Conservation (phyloP, 2,113 vertebrate genomes). For the Lanius collurio region DNA sequence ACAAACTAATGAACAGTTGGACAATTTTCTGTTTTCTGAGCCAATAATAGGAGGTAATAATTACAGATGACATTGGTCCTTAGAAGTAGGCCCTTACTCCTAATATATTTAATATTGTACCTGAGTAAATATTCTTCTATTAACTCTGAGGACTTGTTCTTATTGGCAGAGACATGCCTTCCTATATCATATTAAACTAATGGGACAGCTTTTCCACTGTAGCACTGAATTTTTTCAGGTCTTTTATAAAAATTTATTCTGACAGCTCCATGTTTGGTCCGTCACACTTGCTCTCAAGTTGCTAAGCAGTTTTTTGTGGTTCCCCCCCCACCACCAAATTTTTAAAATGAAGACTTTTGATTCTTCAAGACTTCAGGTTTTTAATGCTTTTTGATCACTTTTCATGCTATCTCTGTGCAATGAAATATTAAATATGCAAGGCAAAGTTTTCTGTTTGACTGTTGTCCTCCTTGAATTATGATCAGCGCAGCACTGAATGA, state of each 20-base stretch:
- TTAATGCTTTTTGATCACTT: background rate
- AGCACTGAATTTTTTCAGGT: background rate
- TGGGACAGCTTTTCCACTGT: background rate
- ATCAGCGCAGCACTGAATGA: background rate
- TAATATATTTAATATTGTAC: background rate
- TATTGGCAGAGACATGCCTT: background rate
- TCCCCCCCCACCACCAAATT: background rate
- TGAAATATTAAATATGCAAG: background rate
- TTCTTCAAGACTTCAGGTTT: background rate
- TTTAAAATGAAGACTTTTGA: background rate
- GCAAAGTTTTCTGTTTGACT: background rate
- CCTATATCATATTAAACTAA: background rate
- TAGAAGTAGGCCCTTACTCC: background rate
- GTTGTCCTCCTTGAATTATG: background rate
- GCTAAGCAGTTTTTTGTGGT: background rate
- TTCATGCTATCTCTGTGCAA: background rate
- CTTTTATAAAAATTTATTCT: slow-evolving; percentile 20
- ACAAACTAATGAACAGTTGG: background rate
- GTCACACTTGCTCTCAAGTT: background rate
- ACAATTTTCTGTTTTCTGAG: background rate
- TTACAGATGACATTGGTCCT: background rate
- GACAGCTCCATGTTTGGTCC: background rate
- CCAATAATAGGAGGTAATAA: background rate
- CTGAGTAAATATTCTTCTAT: background rate
- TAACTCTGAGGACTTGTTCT: background rate